Base-by-base conservation (phyloP, 2,113 vertebrate species). In the Planiliza haematocheilus region DNA sequence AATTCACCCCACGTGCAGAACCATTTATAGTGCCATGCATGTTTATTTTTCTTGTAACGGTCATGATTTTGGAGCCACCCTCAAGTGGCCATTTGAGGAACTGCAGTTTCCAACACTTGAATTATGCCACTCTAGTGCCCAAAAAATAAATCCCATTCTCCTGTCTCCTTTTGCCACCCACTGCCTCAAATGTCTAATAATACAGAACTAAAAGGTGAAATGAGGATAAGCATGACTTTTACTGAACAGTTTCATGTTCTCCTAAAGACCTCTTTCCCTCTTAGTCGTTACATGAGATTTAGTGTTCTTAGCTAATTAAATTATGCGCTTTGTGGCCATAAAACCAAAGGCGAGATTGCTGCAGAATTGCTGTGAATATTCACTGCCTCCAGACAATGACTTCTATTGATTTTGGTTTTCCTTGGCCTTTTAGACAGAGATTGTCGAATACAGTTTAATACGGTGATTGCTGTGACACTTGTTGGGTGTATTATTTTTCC, bases 351-450 rank as follows among this genome's bases (percentile, higher is more conserved):
- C 10, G 60, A 46, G 16, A 70, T 24, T 50, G 42, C 42, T 43
- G 42, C 42, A 4, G 14, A 43, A 13, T 14, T 43, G 61, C 46
- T 50, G 6, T 39, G 9, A 21, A 0, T 36, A 51, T 20, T 51
- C 46, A 64, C 10, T n/a, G 12, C 18, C 5, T 38, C 12, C 60
- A 38, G 17, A 67, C 18, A 14, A 56, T 79, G 53, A 41, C 7
- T 45, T 17, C 21, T 36, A 56, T 76, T 56, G 71, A 70, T 61
- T 62, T 24, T 30, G 7, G 39, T 45, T 50, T 56, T 61, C n/a
- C 16, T n/a, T 64, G 58, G n/a, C 66, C 46, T 16, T 72, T 75
- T 48, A 48, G 18, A 56, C 10, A 51, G 49, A 69, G 17, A 51
- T 56, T 45, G 10, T 16, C 46, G 17, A 20, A 53, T 56, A 57